Conservation (phyloP, 1,140 invertebrate genomes). For the Piezodorus guildinii region DNA sequence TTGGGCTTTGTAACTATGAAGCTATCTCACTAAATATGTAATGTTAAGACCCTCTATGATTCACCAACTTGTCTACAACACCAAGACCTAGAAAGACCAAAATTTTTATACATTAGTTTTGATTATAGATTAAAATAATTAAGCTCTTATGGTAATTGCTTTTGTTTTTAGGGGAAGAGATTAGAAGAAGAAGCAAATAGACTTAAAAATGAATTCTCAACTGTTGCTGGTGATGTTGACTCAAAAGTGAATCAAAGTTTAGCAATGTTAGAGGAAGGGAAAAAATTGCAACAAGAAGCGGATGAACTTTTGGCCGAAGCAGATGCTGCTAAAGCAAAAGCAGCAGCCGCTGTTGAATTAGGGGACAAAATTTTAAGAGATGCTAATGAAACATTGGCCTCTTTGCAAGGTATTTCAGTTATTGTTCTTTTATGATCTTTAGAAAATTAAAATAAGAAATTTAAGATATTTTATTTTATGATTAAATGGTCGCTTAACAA, state of each 20-base stretch:
- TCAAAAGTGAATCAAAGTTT: constrained; percentile 11
- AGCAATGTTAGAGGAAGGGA: constrained; percentile 30
- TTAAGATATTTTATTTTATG: too few relatives aligned
- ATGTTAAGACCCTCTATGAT: too few relatives aligned
- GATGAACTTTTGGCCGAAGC: constrained; percentile 55
- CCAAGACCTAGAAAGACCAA: too few relatives aligned
- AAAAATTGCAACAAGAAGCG: constrained; percentile 46
- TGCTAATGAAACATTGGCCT: constrained; percentile 74
- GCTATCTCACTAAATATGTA: too few relatives aligned
- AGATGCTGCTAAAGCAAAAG: constrained; percentile 56
- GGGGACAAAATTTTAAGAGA: constrained; percentile 77
- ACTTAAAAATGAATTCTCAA: background rate
- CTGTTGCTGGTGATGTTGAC: background rate
- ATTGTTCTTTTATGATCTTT: too few relatives aligned
- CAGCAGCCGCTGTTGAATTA: constrained; percentile 65
- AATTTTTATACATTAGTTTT: too few relatives aligned
- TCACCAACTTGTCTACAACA: too few relatives aligned
- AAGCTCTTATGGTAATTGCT: background rate
- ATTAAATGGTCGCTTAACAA: too few relatives aligned
- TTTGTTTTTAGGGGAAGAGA: constrained; percentile 6
- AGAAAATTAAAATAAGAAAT: too few relatives aligned
- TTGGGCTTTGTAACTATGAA: too few relatives aligned
- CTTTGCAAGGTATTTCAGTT: constrained; percentile 52
- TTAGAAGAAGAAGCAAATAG: constrained; percentile 6
- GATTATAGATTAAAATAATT: too few relatives aligned